These are phyloP conservation scores for Oeneis ivallda DNA, from an alignment of 2,888 invertebrate genomes.

Conservation along the genomic window DNA sequence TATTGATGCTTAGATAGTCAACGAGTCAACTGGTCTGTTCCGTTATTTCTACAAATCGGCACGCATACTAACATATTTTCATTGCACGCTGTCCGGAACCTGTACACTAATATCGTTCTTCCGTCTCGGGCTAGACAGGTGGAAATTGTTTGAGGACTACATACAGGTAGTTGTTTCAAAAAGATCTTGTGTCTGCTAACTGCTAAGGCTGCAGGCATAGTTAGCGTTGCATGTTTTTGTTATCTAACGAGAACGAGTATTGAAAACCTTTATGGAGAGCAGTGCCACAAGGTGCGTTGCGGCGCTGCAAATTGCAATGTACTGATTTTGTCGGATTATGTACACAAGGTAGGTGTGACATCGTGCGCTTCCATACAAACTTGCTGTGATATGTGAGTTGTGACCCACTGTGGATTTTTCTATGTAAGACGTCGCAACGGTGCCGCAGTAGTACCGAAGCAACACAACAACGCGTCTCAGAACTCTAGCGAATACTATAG, in stretches of 20 bases:
- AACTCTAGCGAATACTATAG: too few species aligned
- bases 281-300: too few species aligned
- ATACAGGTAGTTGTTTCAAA: constrained; percentile 21
- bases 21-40: constrained; percentile 62
- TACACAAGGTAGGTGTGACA: too few species aligned
- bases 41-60: constrained; percentile 73
- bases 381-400: too few species aligned
- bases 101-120: constrained; percentile 44
- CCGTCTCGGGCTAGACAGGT: constrained; percentile 32
- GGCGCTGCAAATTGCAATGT: too few species aligned
- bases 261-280: not conserved
- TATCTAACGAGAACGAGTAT: constrained; percentile 11
- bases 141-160: constrained; percentile 29
- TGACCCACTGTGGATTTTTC: too few species aligned
- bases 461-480: too few species aligned
- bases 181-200: constrained; percentile 18
- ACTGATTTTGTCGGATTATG: too few species aligned
- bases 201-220: constrained; percentile 24
- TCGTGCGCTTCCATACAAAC: too few species aligned
- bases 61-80: constrained; percentile 60
- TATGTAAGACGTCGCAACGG: too few species aligned
- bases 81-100: constrained; percentile 40
- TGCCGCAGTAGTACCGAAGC: too few species aligned
- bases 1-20: constrained; percentile 50
- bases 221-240: constrained; percentile 17